These are phyloP conservation scores for Heliconius erato DNA, from an alignment of 2,888 invertebrate genomes.

Conservation along the genomic window DNA sequence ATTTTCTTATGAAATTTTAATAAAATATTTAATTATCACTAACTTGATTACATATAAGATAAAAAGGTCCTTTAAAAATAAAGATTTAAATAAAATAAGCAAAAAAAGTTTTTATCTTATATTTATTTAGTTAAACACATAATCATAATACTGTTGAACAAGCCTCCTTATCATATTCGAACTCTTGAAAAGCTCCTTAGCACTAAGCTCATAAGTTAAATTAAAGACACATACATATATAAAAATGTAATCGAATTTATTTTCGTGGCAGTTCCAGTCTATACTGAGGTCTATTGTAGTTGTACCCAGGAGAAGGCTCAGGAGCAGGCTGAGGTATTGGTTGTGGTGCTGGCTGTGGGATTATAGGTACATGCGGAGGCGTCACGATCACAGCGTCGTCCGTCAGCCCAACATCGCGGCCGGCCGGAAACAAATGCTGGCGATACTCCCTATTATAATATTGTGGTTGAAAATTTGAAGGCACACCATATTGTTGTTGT, in stretches of 20 bases:
- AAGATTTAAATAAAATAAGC: not conserved
- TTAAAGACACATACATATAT: constrained; percentile 1
- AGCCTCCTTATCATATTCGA: constrained; percentile 47
- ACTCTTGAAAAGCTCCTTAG: not conserved
- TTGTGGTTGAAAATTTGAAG: constrained; percentile 54
- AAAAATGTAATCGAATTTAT: constrained; percentile 55
- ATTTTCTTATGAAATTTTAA: not conserved
- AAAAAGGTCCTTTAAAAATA: not conserved
- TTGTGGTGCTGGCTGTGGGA: constrained; percentile 56
- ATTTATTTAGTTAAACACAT: constrained; percentile 22
- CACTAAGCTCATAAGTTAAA: not conserved
- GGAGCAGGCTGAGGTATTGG: constrained; percentile 59
- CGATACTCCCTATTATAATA: constrained; percentile 44
- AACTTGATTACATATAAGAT: not conserved
- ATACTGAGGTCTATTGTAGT: constrained; percentile 77
- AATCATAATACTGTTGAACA: constrained; percentile 44
- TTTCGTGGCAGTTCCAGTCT: constrained; percentile 77
- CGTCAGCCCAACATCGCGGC: constrained; percentile 76
- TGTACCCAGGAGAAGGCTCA: constrained; percentile 67
- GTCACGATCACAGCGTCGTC: constrained; percentile 82
- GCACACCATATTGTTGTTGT: constrained; percentile 51
- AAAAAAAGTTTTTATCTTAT: not conserved
- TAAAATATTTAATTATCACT: not conserved
- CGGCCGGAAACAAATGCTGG: constrained; percentile 56
- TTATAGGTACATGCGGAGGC: constrained; percentile 74